A percentile compares a stretch with the other conserved stretches of the same genome.
These are phyloP conservation scores for Meiosimyza decipiens DNA, from an alignment of 2,888 invertebrate genomes.

Conservation along the genomic window DNA sequence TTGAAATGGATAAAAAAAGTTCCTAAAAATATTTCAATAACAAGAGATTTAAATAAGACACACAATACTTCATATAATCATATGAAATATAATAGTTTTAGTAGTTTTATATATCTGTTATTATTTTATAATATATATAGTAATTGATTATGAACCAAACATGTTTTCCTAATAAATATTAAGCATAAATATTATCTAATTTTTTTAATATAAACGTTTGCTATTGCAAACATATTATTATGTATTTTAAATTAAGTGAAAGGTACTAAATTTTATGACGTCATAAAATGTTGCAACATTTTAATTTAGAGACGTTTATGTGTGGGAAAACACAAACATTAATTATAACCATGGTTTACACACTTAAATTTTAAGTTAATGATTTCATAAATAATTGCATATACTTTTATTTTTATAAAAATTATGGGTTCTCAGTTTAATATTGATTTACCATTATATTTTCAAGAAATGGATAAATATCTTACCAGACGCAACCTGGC, in stretches of 20 bases:
- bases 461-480: constrained; percentile 16
- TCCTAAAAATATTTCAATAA: background rate
- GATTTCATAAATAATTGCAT: constrained; percentile 27
- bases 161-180: constrained; percentile 10
- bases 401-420: constrained; percentile 28
- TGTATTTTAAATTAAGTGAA: background rate
- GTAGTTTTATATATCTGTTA: constrained; percentile 20
- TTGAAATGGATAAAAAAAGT: constrained; percentile 11
- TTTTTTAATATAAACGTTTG: too few species aligned
- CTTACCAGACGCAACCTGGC: constrained; percentile 39
- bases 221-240: too few species aligned
- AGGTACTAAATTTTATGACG: background rate
- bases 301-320: constrained; percentile 22
- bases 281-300: constrained; percentile 50
- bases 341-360: background rate
- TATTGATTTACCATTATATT: constrained; percentile 31
- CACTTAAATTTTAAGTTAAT: constrained; percentile 7
- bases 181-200: too few species aligned
- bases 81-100: constrained; percentile 15
- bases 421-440: constrained; percentile 24
- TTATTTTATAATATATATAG: constrained; percentile 14
- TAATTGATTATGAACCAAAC: constrained; percentile 16
- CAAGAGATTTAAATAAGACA: constrained; percentile 19
- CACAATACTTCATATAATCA: constrained; percentile 22
- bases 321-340: constrained; percentile 10